These are phyloP conservation scores for Clarias platycephalus DNA, from an alignment of 2,797 vertebrate species.

Conservation along the genomic window DNA sequence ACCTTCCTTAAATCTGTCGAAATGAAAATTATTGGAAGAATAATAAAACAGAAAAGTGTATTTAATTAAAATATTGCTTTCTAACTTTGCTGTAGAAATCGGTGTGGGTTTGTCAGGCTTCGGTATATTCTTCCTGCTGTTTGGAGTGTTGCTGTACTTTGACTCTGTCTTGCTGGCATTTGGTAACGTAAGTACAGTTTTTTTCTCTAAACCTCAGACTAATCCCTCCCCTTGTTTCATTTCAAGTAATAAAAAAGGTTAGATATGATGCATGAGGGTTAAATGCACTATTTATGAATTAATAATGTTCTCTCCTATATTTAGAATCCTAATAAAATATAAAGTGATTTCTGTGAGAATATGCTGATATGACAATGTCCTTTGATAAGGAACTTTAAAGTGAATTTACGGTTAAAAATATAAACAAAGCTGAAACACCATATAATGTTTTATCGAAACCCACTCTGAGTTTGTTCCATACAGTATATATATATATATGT, in stretches of 20 bases:
- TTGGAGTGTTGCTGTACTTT: slow-evolving; percentile 88
- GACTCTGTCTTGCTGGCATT: slow-evolving; percentile 89
- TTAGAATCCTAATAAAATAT: not conserved
- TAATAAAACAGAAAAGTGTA: not conserved
- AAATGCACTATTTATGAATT: not conserved
- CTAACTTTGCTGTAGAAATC: slow-evolving; percentile 70
- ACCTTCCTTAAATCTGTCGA: not conserved
- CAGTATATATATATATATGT: too few species aligned
- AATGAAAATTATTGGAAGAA: not conserved
- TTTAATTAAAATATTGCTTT: not conserved
- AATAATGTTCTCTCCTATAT: not conserved
- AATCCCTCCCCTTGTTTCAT: not conserved
- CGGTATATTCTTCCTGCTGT: slow-evolving; percentile 84
- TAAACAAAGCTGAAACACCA: not conserved
- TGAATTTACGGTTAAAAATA: not conserved
- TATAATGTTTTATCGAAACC: not conserved
- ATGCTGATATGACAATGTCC: not conserved
- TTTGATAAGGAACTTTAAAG: not conserved
- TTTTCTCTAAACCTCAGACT: not conserved
- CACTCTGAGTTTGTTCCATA: too few species aligned
- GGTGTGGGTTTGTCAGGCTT: slow-evolving; percentile 84
- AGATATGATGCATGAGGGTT: not conserved
- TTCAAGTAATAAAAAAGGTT: not conserved
- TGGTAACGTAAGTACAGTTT: slow-evolving; percentile 82
- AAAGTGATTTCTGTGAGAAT: not conserved